phyloP scores from a whole-genome alignment of 2,888 invertebrate genomes.

The Acanthosepion lycidas region DNA sequence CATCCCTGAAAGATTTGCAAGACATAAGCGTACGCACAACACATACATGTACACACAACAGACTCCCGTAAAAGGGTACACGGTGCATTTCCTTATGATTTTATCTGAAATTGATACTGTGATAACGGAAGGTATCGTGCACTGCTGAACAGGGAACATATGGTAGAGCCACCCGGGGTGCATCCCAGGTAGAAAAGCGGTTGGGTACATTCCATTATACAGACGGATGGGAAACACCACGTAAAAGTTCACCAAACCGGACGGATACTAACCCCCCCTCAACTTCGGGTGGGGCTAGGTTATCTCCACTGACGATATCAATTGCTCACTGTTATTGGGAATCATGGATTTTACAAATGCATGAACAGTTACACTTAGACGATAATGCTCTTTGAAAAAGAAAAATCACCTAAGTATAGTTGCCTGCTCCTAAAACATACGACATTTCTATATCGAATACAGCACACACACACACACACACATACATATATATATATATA shows the following conservation, averaged over 20 bases:
- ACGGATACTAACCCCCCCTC: not conserved
- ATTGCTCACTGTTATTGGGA: not conserved
- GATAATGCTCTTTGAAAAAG: not conserved
- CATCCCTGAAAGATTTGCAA: no score
- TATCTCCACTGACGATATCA: not conserved
- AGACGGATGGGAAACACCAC: not conserved
- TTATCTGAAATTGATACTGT: not conserved
- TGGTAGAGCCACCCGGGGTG: slow-evolving; percentile 18
- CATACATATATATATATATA: not conserved
- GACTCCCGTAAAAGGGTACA: not conserved
- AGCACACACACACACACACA: not conserved
- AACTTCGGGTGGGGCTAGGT: not conserved
- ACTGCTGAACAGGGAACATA: not conserved
- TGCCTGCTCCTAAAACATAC: no score
- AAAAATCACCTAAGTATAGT: not conserved
- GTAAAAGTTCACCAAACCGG: not conserved
- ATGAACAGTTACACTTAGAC: not conserved
- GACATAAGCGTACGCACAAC: no score
- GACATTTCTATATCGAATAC: not conserved
- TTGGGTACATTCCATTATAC: slow-evolving; percentile 6
- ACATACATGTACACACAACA: no score
- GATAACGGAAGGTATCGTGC: not conserved
- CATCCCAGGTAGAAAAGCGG: not conserved
- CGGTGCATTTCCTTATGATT: not conserved
- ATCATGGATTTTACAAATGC: not conserved